A percentile compares a stretch with the other conserved stretches of the same genome.
phyloP scores from a whole-genome alignment of 2,113 vertebrate species.

The Python bivittatus region DNA sequence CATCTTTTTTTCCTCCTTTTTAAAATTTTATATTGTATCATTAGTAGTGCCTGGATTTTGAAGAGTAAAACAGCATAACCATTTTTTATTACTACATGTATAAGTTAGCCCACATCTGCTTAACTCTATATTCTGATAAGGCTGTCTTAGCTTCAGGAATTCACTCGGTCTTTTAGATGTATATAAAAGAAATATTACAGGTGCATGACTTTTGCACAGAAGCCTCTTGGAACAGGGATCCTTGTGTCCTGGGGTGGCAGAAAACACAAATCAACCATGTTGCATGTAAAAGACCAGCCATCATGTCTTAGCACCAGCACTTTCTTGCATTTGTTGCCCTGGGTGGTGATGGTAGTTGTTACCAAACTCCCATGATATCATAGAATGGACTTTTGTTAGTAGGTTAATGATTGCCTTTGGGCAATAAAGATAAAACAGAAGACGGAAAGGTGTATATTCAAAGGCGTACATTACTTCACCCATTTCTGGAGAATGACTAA shows the following conservation, averaged over 20 bases:
- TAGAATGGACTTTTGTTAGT: neutral
- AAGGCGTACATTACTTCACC: neutral
- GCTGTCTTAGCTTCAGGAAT: neutral
- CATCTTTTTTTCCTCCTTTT: neutral
- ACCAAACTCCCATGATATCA: neutral
- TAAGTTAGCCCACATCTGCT: neutral
- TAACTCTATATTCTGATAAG: neutral
- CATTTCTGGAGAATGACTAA: neutral
- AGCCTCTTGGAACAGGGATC: neutral
- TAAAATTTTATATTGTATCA: neutral
- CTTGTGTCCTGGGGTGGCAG: neutral
- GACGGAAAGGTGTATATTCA: fast-evolving
- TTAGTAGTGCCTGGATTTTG: neutral
- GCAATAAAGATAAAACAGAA: neutral
- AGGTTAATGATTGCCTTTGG: slow-evolving; percentile 42
- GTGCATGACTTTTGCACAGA: neutral
- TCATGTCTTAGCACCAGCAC: neutral
- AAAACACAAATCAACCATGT: neutral
- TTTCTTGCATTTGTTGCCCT: neutral
- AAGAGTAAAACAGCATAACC: neutral
- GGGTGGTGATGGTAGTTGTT: neutral
- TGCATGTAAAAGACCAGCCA: neutral
- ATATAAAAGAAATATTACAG: neutral
- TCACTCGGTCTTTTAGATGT: neutral
- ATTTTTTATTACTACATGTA: neutral